These are phyloP conservation scores for Sebastes dallii DNA, from an alignment of 2,797 vertebrate genomes.

Conservation along the genomic window DNA sequence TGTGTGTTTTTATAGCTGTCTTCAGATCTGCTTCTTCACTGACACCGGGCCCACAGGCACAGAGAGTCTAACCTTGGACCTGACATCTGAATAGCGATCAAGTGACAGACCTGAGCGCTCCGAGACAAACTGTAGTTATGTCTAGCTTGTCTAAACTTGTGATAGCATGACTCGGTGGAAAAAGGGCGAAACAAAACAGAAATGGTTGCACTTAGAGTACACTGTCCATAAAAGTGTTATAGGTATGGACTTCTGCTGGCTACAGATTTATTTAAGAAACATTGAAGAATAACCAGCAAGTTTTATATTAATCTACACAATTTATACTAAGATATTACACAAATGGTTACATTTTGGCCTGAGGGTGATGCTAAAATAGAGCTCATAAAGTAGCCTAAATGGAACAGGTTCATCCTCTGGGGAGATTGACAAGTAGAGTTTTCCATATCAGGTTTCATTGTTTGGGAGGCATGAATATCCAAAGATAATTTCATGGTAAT, in stretches of 20 bases:
- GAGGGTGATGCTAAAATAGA: neutral
- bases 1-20: conserved; percentile 21
- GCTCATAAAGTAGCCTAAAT: neutral
- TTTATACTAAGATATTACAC: no score
- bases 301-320: neutral
- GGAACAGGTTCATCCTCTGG: neutral
- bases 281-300: neutral
- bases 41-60: conserved; percentile 36
- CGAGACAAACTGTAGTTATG: conserved; percentile 30
- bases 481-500: neutral
- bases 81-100: conserved; percentile 47
- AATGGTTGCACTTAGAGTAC: neutral
- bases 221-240: neutral
- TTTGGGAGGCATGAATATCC: neutral
- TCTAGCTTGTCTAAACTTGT: conserved; percentile 22
- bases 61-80: conserved; percentile 29
- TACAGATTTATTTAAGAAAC: neutral
- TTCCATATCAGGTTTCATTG: no score
- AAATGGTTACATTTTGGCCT: neutral
- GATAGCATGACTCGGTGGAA: neutral
- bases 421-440: neutral
- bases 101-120: conserved; percentile 42
- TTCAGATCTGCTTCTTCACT: conserved; percentile 19
- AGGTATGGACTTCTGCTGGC: neutral
- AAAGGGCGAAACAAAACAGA: neutral